Evolutionary conservation across 2,113 vertebrate genomes (phyloP), one percentile per base, ranked within the genome.

Genomic region (Melanerpes formicivorus): DNA sequence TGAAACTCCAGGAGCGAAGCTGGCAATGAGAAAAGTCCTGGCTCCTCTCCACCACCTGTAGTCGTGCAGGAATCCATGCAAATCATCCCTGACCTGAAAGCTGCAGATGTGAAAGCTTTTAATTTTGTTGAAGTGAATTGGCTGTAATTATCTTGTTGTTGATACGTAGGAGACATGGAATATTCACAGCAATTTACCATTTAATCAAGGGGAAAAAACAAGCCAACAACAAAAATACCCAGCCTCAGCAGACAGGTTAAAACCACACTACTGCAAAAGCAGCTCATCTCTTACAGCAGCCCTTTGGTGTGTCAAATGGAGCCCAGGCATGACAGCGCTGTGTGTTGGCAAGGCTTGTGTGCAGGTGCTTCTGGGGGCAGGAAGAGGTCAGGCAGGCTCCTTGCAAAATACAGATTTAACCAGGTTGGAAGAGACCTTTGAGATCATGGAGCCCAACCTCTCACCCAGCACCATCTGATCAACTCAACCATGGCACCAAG

Each of bases 41-140:
- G 95, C 96, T 88, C 14, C 55, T 77, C 87, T 95, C 94, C 93
- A 77, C 58, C 62, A 73, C 84, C 89, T 88, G 56, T 83, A 56
- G 52, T 82, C 62, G 65, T 90, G 71, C 30, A 90, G 66, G 76
- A 90, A 96, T 87, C 92, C 94, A 96, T 90, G 92, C 55, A 96
- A 94, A 94, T 94, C 8, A 32, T 91, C 78, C 89, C 87, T 65
- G 75, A 94, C 81, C 89, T 90, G 42, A 70, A 95, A 93, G 83
- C 60, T 96, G 52, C 78, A 81, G 63, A 77, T 84, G 63, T 67
- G 77, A 95, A 96, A 95, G 84, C 93, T 97, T 96, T 97, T 96
- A 96, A 97, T 98, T 98, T 96, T 84, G 82, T 79, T 95, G 74
- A 80, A 93, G 91, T 92, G 52, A 96, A 94, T 96, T 96, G 93